Percentiles rank a stretch among this genome's conserved stretches.
phyloP scores from a whole-genome alignment of 2,888 invertebrate genomes.

The Eubasilissa splendida region DNA sequence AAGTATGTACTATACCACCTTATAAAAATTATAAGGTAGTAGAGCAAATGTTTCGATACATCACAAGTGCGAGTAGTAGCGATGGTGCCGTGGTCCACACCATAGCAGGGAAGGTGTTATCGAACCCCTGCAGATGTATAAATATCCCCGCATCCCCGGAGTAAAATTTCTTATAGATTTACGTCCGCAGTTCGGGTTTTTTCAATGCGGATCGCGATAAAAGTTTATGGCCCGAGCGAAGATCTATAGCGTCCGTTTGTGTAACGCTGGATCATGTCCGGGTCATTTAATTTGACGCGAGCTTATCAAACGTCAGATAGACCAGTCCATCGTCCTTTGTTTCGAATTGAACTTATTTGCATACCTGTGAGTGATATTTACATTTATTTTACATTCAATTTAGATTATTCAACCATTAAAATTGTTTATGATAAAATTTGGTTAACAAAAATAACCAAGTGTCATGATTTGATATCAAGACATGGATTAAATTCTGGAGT shows the following conservation, averaged over 20 bases:
- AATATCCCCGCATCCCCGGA: not conserved
- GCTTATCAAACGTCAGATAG: slow-evolving; percentile 2
- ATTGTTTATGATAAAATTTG: too few species aligned
- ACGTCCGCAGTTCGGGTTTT: slow-evolving; percentile 16
- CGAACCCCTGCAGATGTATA: slow-evolving; percentile 4
- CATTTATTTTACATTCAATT: too few species aligned
- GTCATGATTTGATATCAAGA: too few species aligned
- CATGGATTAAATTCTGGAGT: too few species aligned
- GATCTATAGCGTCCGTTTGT: slow-evolving; percentile 25
- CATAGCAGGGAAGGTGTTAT: not conserved
- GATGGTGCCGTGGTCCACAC: too few species aligned
- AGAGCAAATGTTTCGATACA: too few species aligned
- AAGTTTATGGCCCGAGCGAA: slow-evolving; percentile 17
- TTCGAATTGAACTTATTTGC: not conserved
- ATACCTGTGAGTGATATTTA: too few species aligned
- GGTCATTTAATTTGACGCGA: slow-evolving; percentile 8
- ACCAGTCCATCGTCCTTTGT: not conserved
- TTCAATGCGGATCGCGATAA: slow-evolving; percentile 22
- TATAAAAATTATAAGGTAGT: too few species aligned
- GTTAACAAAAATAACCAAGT: too few species aligned
- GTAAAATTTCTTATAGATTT: slow-evolving; percentile 27
- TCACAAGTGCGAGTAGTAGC: too few species aligned
- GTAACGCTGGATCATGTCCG: slow-evolving; percentile 11
- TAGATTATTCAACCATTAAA: too few species aligned
- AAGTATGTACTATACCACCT: too few species aligned